Conservation (phyloP, 2,797 vertebrate species). For the Tapera naevia region DNA sequence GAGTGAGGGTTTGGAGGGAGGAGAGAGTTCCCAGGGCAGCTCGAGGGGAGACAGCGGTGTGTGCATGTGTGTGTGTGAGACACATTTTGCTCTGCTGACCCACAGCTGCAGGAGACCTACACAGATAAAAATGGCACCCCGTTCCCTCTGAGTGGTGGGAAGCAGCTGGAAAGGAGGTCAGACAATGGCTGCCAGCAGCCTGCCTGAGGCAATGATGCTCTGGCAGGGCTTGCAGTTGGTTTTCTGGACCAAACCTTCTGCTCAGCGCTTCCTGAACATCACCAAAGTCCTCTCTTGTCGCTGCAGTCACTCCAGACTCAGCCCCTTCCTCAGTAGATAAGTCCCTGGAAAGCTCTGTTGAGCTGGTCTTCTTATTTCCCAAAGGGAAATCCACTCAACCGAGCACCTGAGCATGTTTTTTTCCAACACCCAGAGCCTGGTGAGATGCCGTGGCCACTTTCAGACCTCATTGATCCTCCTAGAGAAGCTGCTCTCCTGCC, state of each 20-base stretch:
- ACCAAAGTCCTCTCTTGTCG: background rate
- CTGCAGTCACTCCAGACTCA: background rate
- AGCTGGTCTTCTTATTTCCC: background rate
- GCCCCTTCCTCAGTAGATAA: background rate
- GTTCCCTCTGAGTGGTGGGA: fast-evolving
- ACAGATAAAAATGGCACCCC: background rate
- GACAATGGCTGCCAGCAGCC: background rate
- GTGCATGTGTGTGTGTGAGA: background rate
- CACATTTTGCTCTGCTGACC: background rate
- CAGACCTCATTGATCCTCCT: background rate
- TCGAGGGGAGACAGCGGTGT: background rate
- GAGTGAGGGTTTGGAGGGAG: background rate
- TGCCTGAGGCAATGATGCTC: background rate
- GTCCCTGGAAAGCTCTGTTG: background rate
- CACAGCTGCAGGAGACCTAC: constrained; percentile 38
- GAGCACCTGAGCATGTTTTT: background rate
- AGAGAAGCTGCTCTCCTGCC: background rate
- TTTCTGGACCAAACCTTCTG: background rate
- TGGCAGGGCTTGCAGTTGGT: fast-evolving
- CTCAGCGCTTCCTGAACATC: background rate
- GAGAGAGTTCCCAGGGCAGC: background rate
- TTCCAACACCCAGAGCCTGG: background rate
- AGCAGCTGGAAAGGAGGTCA: background rate
- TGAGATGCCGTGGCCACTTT: background rate
- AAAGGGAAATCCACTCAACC: fast-evolving